Conservation (phyloP, 2,888 invertebrate species). For the Smittia sp. region DNA sequence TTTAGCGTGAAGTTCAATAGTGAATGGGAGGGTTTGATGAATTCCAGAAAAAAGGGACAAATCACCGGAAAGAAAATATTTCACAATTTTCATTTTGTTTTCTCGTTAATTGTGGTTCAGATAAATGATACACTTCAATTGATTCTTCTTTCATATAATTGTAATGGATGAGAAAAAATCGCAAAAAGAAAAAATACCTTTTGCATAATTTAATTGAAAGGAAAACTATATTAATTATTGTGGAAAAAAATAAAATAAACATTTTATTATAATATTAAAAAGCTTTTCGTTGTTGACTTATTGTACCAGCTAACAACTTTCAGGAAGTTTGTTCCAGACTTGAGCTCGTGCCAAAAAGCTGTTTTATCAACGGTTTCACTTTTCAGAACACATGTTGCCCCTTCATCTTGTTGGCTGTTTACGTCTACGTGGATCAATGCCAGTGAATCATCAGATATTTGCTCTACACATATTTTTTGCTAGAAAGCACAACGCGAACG, state of each 20-base stretch:
- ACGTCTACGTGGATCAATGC: too few species aligned
- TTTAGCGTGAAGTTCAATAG: not conserved
- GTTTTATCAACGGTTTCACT: too few species aligned
- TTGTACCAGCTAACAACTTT: too few species aligned
- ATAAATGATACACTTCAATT: conserved; percentile 5
- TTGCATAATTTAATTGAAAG: conserved; percentile 17
- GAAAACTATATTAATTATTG: conserved; percentile 16
- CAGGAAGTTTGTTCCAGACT: too few species aligned
- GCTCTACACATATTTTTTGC: too few species aligned
- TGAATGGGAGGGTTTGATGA: not conserved
- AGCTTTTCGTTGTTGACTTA: not conserved
- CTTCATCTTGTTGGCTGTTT: too few species aligned
- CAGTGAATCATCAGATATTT: too few species aligned
- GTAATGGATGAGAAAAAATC: not conserved
- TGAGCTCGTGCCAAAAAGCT: too few species aligned
- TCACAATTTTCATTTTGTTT: conserved; percentile 12
- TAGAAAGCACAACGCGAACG: too few species aligned
- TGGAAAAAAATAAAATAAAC: conserved; percentile 12
- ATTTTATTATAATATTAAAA: conserved; percentile 6
- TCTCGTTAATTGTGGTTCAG: conserved; percentile 15
- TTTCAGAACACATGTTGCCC: too few species aligned
- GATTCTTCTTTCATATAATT: conserved; percentile 12
- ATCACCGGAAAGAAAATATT: not conserved
- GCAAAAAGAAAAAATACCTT: not conserved
- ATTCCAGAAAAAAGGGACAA: not conserved